Base-by-base conservation (phyloP, 2,888 invertebrate species). In the Drosophila flavopinicola region DNA sequence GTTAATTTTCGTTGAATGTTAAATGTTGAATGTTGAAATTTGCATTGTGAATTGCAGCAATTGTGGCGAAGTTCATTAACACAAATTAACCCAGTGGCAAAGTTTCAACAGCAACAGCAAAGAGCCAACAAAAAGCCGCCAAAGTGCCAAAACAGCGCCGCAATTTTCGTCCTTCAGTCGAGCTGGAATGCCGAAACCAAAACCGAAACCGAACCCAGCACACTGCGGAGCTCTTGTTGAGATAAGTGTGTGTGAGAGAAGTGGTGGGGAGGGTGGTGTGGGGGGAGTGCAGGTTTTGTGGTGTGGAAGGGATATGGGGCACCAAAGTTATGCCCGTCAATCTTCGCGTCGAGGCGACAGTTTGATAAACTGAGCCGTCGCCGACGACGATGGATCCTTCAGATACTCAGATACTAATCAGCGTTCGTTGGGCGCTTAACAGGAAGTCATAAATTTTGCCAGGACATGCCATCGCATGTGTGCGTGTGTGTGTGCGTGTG, bases 401-500 rank as follows among this genome's bases (percentile, higher is more conserved):
- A 75, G 68, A 73, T 72, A 68, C 74, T 56, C 60, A 71, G 86
- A 85, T 86, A 79, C 85, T 86, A 78, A 84, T 84, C 86, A 84
- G 72, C 82, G 76, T 68, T 76, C 72, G 72, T 54, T 54, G 69
- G 66, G 61, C 77, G 65, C 67, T 73, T 77, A 78, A 75, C 86
- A 79, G 84, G 86, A 85, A 85, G 79, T 77, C 85, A 85, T 85
- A 86, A 85, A 85, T 85, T 73, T 72, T 45, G 60, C 69, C 47
- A 63, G 37, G 66, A 67, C 78, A 82, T 63, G 71, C 65, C 74
- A 74, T 39, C 39, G 9, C 27, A 38, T 41, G 29, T 13, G 10
- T 47, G 38, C 44, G 17, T 63, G 23, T 53, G 15, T 45, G 25
- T 60, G 51, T 45, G 25, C 56, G 44, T 56, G 60, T 48, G 35